These are phyloP conservation scores for Drosophila oshimai DNA, from an alignment of 1,140 invertebrate species.

Conservation along the genomic window DNA sequence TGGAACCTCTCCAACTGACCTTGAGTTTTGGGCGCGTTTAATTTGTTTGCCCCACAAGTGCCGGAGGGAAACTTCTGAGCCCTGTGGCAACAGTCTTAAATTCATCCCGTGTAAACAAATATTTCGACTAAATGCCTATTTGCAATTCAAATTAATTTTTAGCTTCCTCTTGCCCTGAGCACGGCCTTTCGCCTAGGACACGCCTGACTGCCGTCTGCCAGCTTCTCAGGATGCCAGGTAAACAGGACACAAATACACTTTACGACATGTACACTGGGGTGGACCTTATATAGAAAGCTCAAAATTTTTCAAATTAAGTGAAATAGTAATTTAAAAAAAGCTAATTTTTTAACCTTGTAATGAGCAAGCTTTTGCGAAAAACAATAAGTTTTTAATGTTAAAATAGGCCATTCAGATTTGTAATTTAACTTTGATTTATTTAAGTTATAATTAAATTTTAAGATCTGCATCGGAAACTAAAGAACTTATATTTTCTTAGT, in stretches of 20 bases:
- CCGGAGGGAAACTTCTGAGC: background rate
- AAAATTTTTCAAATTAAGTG: background rate
- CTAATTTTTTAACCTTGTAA: too few relatives aligned
- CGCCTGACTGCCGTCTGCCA: constrained; percentile 25
- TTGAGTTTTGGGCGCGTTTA: constrained; percentile 17
- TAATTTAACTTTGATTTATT: too few relatives aligned
- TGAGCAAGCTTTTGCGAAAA: too few relatives aligned
- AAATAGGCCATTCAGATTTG: too few relatives aligned
- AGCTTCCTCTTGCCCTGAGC: constrained; percentile 13
- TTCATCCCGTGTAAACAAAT: constrained; percentile 39
- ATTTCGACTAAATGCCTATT: constrained; percentile 65
- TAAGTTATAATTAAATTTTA: too few relatives aligned
- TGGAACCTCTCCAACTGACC: constrained; percentile 7
- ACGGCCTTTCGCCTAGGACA: constrained; percentile 32
- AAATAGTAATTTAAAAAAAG: too few relatives aligned
- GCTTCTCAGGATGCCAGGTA: constrained; percentile 47
- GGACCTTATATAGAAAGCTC: background rate
- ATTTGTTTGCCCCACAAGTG: constrained; percentile 5
- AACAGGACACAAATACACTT: constrained; percentile 12
- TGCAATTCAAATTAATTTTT: constrained; percentile 62
- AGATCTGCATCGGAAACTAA: too few relatives aligned
- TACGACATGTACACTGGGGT: background rate
- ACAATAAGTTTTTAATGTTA: too few relatives aligned
- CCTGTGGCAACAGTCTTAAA: constrained; percentile 14
- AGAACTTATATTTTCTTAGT: too few relatives aligned